These are phyloP conservation scores for Philopedon plagiatum DNA, from an alignment of 2,888 invertebrate species.

Conservation along the genomic window DNA sequence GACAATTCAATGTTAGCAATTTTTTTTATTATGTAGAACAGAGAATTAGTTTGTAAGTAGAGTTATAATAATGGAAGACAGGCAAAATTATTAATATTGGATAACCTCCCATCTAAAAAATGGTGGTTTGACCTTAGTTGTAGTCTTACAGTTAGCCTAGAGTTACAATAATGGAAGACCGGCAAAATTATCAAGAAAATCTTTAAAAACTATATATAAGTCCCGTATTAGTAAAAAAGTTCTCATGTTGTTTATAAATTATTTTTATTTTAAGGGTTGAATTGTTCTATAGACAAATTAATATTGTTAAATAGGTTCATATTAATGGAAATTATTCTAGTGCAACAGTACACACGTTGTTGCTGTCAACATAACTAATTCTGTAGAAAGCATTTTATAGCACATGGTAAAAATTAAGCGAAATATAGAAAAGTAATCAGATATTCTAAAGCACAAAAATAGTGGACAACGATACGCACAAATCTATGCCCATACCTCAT, in stretches of 20 bases:
- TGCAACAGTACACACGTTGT: too few species aligned
- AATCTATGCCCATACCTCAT: conserved; percentile 46
- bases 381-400: conserved; percentile 10
- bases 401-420: conserved; percentile 7
- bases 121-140: background rate
- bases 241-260: too few species aligned
- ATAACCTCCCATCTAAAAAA: background rate
- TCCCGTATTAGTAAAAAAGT: too few species aligned
- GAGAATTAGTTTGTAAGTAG: too few species aligned
- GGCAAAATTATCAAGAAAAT: background rate
- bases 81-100: too few species aligned
- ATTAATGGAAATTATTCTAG: conserved; percentile 3
- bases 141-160: background rate
- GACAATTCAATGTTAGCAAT: too few species aligned
- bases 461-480: conserved; percentile 56
- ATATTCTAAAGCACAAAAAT: conserved; percentile 58
- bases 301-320: too few species aligned
- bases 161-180: background rate
- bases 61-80: too few species aligned
- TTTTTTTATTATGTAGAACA: too few species aligned
- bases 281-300: too few species aligned
- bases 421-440: conserved; percentile 30
- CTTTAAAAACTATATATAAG: background rate
- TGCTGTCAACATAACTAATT: background rate
- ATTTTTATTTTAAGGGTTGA: too few species aligned